Percentiles rank a stretch among this genome's conserved stretches.
Conservation (phyloP, 2,888 invertebrate species). For the Himalopsyche kuldschensis region DNA sequence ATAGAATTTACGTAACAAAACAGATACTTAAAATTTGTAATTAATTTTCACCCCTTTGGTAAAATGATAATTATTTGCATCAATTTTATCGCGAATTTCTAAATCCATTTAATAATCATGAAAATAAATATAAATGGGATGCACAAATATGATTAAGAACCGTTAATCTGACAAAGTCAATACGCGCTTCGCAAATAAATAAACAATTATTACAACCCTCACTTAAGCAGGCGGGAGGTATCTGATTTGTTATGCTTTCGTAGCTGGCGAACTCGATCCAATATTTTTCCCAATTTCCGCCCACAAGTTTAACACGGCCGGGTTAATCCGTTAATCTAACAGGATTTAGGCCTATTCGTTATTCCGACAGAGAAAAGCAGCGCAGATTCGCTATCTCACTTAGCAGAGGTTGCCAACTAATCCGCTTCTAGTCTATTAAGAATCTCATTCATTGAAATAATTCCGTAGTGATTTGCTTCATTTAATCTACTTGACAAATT, state of each 20-base stretch:
- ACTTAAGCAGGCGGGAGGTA: neutral
- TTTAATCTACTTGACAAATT: too few species aligned
- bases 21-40: neutral
- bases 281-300: neutral
- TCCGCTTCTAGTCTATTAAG: neutral
- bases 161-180: neutral
- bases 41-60: neutral
- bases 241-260: neutral
- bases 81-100: neutral
- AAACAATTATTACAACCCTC: neutral
- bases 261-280: neutral
- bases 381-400: neutral
- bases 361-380: neutral
- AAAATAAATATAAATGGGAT: neutral
- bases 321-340: neutral
- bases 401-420: neutral
- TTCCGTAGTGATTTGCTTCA: too few species aligned
- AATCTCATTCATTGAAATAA: too few species aligned
- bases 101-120: neutral
- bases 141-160: neutral
- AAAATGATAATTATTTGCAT: neutral
- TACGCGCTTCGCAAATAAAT: neutral
- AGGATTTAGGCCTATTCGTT: neutral
- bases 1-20: neutral
- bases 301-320: neutral